phyloP scores from a whole-genome alignment of 2,888 invertebrate genomes.

The Yponomeuta malinellus region DNA sequence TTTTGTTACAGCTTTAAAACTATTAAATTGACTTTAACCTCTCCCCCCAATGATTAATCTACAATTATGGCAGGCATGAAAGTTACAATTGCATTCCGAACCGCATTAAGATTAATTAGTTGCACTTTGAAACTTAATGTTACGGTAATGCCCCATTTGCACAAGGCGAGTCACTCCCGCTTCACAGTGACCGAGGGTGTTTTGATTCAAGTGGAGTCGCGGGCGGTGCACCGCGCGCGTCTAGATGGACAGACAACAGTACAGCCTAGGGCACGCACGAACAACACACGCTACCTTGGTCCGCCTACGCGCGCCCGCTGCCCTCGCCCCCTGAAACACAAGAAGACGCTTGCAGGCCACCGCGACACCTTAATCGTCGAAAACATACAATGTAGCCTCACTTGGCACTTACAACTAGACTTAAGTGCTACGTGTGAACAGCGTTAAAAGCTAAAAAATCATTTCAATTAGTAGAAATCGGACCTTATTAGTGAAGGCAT shows the following conservation, averaged over 20 bases:
- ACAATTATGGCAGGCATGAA: too few species aligned
- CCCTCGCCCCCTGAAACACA: constrained; percentile 73
- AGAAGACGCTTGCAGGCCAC: constrained; percentile 65
- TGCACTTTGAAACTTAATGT: not conserved
- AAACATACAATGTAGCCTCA: not conserved
- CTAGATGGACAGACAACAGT: constrained; percentile 71
- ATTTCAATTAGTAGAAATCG: not conserved
- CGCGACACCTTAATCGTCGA: constrained; percentile 13
- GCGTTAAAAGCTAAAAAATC: not conserved
- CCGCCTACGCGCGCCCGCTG: constrained; percentile 67
- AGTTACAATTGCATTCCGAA: too few species aligned
- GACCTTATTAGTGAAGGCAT: not conserved
- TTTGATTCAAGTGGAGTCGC: not conserved
- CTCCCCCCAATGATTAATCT: not conserved
- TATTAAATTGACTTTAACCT: not conserved
- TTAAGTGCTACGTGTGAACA: not conserved
- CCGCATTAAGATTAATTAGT: too few species aligned
- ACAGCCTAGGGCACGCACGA: constrained; percentile 76
- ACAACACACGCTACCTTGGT: constrained; percentile 74
- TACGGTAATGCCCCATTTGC: not conserved
- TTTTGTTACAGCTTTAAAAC: not conserved
- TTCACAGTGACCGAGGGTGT: not conserved
- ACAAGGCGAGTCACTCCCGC: not conserved
- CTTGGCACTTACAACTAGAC: constrained; percentile 2
- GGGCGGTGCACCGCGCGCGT: constrained; percentile 53